These are phyloP conservation scores for Trachymyrmex septentrionalis DNA, from an alignment of 1,140 invertebrate genomes.

Conservation along the genomic window DNA sequence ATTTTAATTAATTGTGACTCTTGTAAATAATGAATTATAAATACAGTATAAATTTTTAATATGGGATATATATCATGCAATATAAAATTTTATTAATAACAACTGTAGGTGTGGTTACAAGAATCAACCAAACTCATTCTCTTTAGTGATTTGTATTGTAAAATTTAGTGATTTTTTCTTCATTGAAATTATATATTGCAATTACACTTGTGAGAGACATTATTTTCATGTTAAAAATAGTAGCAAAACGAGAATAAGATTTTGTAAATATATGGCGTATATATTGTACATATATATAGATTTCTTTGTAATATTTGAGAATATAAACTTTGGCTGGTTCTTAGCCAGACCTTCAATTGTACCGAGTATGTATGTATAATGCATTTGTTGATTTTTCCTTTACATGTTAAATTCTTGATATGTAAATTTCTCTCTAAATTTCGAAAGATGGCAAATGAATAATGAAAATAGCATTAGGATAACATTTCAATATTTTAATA, in stretches of 20 bases:
- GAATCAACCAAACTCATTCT: slow-evolving; percentile 27
- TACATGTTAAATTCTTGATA: background rate
- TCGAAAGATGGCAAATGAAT: background rate
- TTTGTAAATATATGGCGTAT: background rate
- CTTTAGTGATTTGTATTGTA: background rate
- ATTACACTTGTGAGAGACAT: background rate
- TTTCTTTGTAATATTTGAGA: background rate
- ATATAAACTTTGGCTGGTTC: slow-evolving; percentile 9
- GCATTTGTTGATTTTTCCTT: background rate
- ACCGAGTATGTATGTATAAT: background rate
- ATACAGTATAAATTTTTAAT: slow-evolving; percentile 76
- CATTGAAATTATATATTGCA: background rate
- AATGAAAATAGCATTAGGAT: background rate
- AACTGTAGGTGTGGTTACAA: slow-evolving; percentile 16
- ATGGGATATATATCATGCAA: slow-evolving; percentile 74
- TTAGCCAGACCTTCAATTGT: slow-evolving; percentile 3
- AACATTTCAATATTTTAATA: background rate
- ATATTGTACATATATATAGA: background rate
- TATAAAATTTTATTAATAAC: slow-evolving; percentile 80
- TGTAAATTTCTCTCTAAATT: too few relatives aligned
- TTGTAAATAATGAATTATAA: slow-evolving; percentile 83
- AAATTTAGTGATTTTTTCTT: background rate
- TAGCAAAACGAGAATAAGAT: background rate
- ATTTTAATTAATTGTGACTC: slow-evolving; percentile 80
- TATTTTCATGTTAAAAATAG: background rate